A percentile compares a stretch with the other conserved stretches of the same genome.
These are phyloP conservation scores for Arenicola marina DNA, from an alignment of 2,888 invertebrate genomes.

Conservation along the genomic window DNA sequence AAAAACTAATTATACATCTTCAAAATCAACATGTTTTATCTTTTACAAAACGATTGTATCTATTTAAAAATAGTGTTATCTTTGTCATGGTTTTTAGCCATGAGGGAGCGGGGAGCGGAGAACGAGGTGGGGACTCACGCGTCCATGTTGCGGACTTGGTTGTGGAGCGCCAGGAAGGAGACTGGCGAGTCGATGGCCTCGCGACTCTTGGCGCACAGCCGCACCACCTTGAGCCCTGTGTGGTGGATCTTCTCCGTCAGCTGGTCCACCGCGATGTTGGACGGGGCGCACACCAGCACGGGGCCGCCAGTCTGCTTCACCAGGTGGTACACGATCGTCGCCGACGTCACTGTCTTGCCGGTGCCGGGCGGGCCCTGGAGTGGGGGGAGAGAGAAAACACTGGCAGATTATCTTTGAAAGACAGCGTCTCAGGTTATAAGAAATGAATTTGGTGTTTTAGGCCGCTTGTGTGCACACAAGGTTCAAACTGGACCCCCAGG, in stretches of 20 bases:
- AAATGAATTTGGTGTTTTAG: no score
- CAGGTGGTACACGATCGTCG: slow-evolving; percentile 97
- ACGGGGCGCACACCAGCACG: slow-evolving; percentile 97
- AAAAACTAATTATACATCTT: no score
- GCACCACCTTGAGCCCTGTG: slow-evolving; percentile 88
- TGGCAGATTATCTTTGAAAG: no score
- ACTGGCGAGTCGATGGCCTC: slow-evolving; percentile 98
- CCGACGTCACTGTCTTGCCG: slow-evolving; percentile 98
- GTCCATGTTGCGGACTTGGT: slow-evolving; percentile 94
- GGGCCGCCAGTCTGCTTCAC: slow-evolving; percentile 88
- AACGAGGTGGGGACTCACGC: slow-evolving; percentile 65
- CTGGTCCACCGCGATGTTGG: slow-evolving; percentile 99
- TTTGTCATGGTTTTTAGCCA: no score
- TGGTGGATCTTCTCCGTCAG: slow-evolving; percentile 97
- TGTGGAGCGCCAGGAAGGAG: slow-evolving; percentile 93
- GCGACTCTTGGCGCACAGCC: slow-evolving; percentile 95
- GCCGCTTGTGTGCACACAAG: no score
- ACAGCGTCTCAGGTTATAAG: no score
- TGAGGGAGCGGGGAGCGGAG: not conserved
- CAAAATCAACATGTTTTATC: no score
- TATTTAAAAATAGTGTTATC: no score
- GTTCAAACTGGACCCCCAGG: no score
- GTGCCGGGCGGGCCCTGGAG: slow-evolving; percentile 87
- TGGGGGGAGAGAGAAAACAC: not conserved
- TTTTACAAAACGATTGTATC: no score